Base-by-base conservation (phyloP, 2,888 invertebrate genomes). In the Oeneis ivallda region DNA sequence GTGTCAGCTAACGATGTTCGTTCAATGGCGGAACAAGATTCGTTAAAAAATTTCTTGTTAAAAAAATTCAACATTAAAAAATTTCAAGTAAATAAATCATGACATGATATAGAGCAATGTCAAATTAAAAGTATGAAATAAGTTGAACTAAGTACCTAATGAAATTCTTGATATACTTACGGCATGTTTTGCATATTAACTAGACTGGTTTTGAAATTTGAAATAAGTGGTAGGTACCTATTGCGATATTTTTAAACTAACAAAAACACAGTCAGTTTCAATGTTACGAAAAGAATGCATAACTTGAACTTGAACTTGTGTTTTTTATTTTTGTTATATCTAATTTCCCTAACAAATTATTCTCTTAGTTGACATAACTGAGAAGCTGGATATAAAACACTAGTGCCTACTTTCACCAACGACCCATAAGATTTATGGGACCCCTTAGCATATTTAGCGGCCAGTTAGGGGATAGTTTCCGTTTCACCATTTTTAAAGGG, bases 171-270 rank as follows among this genome's bases (percentile, higher is more conserved):
- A 17, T 37, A 15, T 39, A 41, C 11, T 6, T 13, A 13, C 6
- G 41, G 41, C 11, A 17, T 13, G 41, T 41, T 56, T 56, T 56
- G 39, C 17, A 56, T 53, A 34, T 53, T 9, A 53, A 53, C 15
- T 53, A 34, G 34, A 53, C 41, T 39, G 7, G 56, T 56, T 56
- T 41, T 41, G 19, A 54, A 54, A 54, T 56, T 41, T 41, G 19
- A 54, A 54, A 54, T 54, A 39, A 39, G n/a, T 34, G 34, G 11
- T 52, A 19, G 34, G 11, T 10, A 26, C 10, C 19, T 49, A 53
- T 53, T 34, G 53, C 53, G 15, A 37, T 13, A 54, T 19, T 53
- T 17, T n/a, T 8, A 8, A 15, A 15, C 9, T 1, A 8, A 43
- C 7, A 1, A 43, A 17, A 47, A 47, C 2, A 45, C 15, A 43